These are phyloP conservation scores for Sebastes baramenuke DNA, from an alignment of 2,797 vertebrate species.

Conservation along the genomic window DNA sequence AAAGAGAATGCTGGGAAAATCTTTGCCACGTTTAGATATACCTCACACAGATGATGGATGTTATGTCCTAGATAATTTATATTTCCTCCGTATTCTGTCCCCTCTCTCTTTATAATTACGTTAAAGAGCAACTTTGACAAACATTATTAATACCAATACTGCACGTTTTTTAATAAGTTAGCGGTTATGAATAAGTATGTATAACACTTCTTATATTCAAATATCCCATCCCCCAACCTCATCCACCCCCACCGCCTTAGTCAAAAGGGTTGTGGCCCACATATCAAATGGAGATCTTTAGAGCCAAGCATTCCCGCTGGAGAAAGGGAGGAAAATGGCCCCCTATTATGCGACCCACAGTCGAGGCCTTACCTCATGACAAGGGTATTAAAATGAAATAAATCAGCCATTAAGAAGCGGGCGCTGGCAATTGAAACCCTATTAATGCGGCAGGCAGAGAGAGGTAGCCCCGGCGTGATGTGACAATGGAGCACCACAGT, in stretches of 20 bases:
- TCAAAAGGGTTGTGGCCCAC: conserved; percentile 60
- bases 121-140: background rate
- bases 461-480: conserved; percentile 68
- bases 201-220: conserved; percentile 28
- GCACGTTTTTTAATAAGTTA: conserved; percentile 29
- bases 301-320: conserved; percentile 77
- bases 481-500: conserved; percentile 75
- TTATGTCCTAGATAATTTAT: background rate
- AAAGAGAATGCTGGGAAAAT: conserved; percentile 39
- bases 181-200: conserved; percentile 27
- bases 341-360: conserved; percentile 78
- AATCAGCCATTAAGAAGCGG: conserved; percentile 86
- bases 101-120: background rate
- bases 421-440: conserved; percentile 83
- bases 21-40: conserved; percentile 9
- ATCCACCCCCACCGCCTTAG: conserved; percentile 37
- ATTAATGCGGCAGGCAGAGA: conserved; percentile 81
- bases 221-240: conserved; percentile 37
- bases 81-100: conserved; percentile 4
- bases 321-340: conserved; percentile 69
- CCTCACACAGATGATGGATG: conserved; percentile 6
- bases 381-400: conserved; percentile 88
- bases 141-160: conserved; percentile 13
- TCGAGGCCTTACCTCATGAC: conserved; percentile 80
- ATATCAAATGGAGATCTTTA: conserved; percentile 79